These are phyloP conservation scores for Nothoprocta perdicaria DNA, from an alignment of 2,113 vertebrate species.

Conservation along the genomic window DNA sequence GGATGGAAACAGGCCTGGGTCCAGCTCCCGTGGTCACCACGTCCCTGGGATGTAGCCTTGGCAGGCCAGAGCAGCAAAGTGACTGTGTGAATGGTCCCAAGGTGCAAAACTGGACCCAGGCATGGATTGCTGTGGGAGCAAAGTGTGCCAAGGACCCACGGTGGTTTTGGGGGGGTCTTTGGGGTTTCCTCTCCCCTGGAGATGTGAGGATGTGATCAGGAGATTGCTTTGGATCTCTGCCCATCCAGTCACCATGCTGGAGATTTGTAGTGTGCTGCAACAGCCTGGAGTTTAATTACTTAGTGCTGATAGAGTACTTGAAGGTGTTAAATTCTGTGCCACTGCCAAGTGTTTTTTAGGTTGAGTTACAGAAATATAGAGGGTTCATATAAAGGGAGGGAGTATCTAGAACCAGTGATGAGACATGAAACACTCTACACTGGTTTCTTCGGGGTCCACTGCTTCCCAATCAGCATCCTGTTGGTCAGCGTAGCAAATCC, in stretches of 20 bases:
- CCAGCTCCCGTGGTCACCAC: neutral
- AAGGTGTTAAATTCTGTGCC: neutral
- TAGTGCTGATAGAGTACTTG: neutral
- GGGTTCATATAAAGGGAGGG: neutral
- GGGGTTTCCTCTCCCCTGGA: neutral
- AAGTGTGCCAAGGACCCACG: fast-evolving
- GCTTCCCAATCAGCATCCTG: neutral
- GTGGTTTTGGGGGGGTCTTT: neutral
- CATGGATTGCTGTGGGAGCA: neutral
- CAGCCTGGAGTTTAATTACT: neutral
- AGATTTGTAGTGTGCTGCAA: neutral
- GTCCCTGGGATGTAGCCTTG: neutral
- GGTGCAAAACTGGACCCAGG: neutral
- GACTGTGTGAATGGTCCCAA: neutral
- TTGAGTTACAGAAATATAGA: neutral
- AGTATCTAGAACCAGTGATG: neutral
- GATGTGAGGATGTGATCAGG: neutral
- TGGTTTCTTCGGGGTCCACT: neutral
- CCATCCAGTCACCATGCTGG: fast-evolving
- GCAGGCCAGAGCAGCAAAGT: neutral
- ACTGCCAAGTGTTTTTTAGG: neutral
- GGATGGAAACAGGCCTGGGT: neutral
- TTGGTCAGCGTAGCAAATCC: neutral
- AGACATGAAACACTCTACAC: neutral
- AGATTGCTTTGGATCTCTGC: neutral